phyloP scores from a whole-genome alignment of 2,888 invertebrate genomes.

The Microctonus brassicae region DNA sequence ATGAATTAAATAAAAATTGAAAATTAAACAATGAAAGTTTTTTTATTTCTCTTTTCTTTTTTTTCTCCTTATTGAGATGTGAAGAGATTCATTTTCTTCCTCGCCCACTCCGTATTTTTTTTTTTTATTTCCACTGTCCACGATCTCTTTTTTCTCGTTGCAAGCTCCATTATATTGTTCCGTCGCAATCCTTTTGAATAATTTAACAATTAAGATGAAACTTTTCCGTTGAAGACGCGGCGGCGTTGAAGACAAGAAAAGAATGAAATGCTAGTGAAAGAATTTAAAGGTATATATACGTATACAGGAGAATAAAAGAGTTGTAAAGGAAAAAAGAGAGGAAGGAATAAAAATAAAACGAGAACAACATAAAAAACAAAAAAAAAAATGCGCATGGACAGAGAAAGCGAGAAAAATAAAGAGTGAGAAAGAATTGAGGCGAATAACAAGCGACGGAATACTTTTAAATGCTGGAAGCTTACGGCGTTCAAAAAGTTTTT shows the following conservation, averaged over 20 bases:
- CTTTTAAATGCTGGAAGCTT: constrained; percentile 46
- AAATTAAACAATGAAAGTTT: background rate
- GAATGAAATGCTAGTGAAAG: constrained; percentile 35
- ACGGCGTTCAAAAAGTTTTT: constrained; percentile 42
- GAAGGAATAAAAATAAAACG: background rate
- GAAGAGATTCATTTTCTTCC: background rate
- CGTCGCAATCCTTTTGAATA: constrained; percentile 54
- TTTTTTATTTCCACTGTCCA: constrained; percentile 13
- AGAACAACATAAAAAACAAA: constrained; percentile 29
- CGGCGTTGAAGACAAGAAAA: constrained; percentile 37
- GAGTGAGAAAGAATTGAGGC: constrained; percentile 10
- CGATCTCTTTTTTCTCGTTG: background rate
- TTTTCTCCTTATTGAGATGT: background rate
- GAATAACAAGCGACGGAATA: constrained; percentile 32
- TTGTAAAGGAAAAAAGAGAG: constrained; percentile 29
- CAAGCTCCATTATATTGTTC: constrained; percentile 5
- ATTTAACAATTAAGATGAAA: constrained; percentile 59
- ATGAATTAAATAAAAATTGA: background rate
- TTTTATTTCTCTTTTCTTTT: background rate
- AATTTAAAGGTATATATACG: background rate
- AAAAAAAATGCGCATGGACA: background rate
- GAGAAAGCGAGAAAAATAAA: background rate
- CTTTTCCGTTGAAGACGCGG: constrained; percentile 44
- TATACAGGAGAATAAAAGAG: constrained; percentile 35
- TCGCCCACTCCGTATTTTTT: constrained; percentile 5